These are phyloP conservation scores for Otolemur garnettii DNA, from an alignment of 2,113 vertebrate genomes.

Conservation along the genomic window DNA sequence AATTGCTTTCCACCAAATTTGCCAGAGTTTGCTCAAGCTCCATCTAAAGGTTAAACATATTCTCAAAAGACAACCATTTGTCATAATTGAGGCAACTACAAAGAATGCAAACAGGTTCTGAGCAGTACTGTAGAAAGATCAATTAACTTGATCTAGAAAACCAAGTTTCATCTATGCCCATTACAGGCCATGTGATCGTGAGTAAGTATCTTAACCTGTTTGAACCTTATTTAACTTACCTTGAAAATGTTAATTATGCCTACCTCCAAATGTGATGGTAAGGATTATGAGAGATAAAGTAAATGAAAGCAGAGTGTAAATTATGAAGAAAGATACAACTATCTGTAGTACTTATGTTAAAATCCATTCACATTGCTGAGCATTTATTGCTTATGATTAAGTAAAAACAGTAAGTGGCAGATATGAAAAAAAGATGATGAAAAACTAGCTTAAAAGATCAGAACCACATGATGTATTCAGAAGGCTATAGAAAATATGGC, in stretches of 20 bases:
- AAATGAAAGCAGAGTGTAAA: conserved; percentile 28
- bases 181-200: neutral
- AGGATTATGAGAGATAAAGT: neutral
- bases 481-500: neutral
- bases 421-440: neutral
- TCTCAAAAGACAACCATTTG: neutral
- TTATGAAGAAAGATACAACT: neutral
- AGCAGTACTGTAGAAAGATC: conserved; percentile 4
- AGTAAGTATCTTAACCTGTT: neutral
- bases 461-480: neutral
- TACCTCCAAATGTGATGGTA: neutral
- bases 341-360: conserved; percentile 40
- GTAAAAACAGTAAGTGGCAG: neutral
- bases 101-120: conserved; percentile 5
- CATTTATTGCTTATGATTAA: neutral
- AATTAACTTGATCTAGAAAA: conserved; percentile 27
- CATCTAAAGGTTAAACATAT: conserved; percentile 26
- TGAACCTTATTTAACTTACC: conserved; percentile 23
- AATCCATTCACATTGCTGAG: neutral
- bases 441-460: conserved; percentile 31
- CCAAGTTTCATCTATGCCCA: neutral
- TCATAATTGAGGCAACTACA: neutral
- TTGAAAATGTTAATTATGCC: neutral
- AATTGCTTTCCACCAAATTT: neutral
- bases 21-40: conserved; percentile 35